Evolutionary conservation across 2,888 invertebrate genomes (phyloP), one percentile per base, ranked within the genome.

Genomic region (Metallyticus violacea): DNA sequence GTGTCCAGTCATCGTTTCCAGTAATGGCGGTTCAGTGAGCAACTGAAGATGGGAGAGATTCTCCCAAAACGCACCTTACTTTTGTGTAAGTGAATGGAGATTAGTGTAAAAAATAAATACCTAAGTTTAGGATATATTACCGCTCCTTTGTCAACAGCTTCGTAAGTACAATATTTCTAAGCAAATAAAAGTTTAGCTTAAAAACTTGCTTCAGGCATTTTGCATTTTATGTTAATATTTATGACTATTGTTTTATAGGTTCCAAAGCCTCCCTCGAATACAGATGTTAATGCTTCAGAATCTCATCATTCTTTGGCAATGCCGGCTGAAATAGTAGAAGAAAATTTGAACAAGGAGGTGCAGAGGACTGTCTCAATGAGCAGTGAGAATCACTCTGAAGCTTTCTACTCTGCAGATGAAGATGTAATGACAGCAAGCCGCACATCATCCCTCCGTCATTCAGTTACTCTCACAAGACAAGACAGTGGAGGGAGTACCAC

Each of bases 381-480:
- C 1, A 97, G 97, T 88, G 97, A 97, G 91, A 97, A 97, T 91
- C 97, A 97, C 90, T 97, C 97, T 0, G 98, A 98, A 92, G 96
- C 96, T 85, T 98, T 98, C 92, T 98, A 97, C 91, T 98, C 98
- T 0, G 98, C 98, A 0, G 98, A 98, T 90, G 98, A 98, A 92
- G 98, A 98, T 81, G 62, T 88, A 77, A 86, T 88, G 40, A 87
- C 88, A 2, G 88, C 89, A 79, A 90, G 90, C 83, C 88, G 90
- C n/a, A 89, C 90, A 1, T 89, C 90, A 7, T 90, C 90, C 7
- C 88, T 90, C 9, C 88, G 90, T 9, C 90, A 90, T 87, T 89
- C 90, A 1, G 87, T 89, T 78, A 87, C 88, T 28, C 28, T 83
- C 6, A 77, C 83, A 83, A 77, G 83, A 25, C 83, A 83, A n/a